Base-by-base conservation (phyloP, 2,888 invertebrate genomes). In the Poecilobothrus nobilitatus region DNA sequence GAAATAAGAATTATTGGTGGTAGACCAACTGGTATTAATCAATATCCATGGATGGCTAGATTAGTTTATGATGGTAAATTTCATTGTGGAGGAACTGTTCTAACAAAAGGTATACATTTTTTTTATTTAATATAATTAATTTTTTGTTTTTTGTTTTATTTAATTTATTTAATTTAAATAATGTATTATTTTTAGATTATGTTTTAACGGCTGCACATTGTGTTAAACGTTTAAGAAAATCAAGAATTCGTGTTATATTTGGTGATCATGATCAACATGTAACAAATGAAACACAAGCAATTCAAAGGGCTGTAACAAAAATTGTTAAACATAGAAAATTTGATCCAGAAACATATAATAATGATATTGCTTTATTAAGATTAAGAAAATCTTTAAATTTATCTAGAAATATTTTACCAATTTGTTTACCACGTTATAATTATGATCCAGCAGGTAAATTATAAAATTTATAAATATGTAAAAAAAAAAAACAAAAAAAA, bases 201-300 rank as follows among this genome's bases (percentile, higher is more conserved):
- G 91, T 94, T 70, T 84, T 94, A 68, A 93, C 94, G 0, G 94
- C 94, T 0, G 94, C 94, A 3, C 94, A 94, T 83, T 94, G 94
- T 78, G 89, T 94, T 1, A 80, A 81, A 67, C 92, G 92, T 74
- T 79, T 94, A 62, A 89, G 91, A 76, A 85, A 90, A 63, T 90
- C 92, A 0, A 92, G 91, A 80, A 92, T 94, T 73, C 86, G 92
- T 53, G 87, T 94, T 4, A 88, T 93, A 72, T 86, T 94, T 62
- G 93, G 93, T 1, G 93, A 93, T 81, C 91, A 94, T 76, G 92
- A 94, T 78, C 92, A 92, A 80, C 89, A 89, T 67, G 85, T 90
- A 34, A 91, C 90, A 0, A 86, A 88, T 0, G 92, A 92, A 77
- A 89, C 90, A 10, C 86, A 88, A 5, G 91, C 92, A 20, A 88